Evolutionary conservation across 2,888 invertebrate species (phyloP), one percentile per base, ranked within the genome.

Genomic region (Xylota sylvarum): DNA sequence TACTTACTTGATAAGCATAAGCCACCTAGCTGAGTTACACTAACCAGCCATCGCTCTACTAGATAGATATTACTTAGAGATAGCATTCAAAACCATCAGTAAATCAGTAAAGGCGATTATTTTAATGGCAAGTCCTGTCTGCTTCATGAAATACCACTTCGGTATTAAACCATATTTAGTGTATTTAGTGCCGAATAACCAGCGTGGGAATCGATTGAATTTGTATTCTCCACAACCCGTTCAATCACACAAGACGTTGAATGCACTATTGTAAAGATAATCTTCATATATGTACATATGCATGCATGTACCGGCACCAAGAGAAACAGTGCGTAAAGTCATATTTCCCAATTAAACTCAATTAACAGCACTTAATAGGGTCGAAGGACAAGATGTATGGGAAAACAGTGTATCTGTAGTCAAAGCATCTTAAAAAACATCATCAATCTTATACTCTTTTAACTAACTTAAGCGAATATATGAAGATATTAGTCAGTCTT

Each of bases 301-400:
- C 23, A 23, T 23, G 3, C 23, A 23, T 23, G 23, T 23, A 23
- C 3, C 23, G 1, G 3, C 3, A 23, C 23, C 23, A 35, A 35
- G 56, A 17, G 7, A 17, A 2, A 10, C 9, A 17, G 27, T 40
- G 37, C 6, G 27, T 30, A n/a, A 19, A 62, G 46, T 32, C 70
- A 58, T 30, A 60, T 58, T 35, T 72, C 23, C 48, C 58, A 72
- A 72, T 72, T 72, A 72, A 72, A 46, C 19, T 58, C 72, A 72
- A 72, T 72, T 72, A 58, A 60, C n/a, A 27, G 17, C 56, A 72
- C 35, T 72, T 58, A 23, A 72, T 23, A 48, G 23, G 17, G 32
- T 10, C 62, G 9, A 9, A 5, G 30, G 10, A 37, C 37, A 17
- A 14, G 17, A 35, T 19, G 37, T 12, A 17, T 58, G 58, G 14